Evolutionary conservation across 1,140 invertebrate genomes (phyloP), one percentile per base, ranked within the genome.

Genomic region (Melanaphis sacchari): DNA sequence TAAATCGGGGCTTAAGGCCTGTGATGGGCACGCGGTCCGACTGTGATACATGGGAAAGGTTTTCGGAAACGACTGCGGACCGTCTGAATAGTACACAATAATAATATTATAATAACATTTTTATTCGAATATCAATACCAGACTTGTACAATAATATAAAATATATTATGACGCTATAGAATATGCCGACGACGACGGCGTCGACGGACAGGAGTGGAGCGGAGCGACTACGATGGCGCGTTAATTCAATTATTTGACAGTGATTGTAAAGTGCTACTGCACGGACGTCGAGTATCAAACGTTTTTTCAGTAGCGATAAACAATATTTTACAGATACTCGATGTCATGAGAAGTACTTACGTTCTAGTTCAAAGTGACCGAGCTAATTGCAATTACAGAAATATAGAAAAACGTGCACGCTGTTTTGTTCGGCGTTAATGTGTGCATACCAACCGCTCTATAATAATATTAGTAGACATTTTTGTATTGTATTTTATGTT

Each of bases 1-100:
- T 59, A 90, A 90, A 90, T 90, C 88, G 88, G 88, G 49, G 52
- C 46, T 89, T 52, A 54, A 89, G 52, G 43, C 38, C 49, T 38
- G 36, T 3, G 87, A 41, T 24, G n/a, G 87, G 52, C 49, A 15
- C 85, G 85, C 6, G 84, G 84, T 85, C 41, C 41, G 38, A 26
- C 38, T 2, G 38, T 26, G 24, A 41, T 26, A 11, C 36, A 85
- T 43, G 84, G 43, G 43, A 88, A 88, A 46, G 41, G 85, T n/a
- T 88, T 36, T 46, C 31, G 31, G 24, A 2, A 87, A 87, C 43
- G 43, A 41, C 24, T 11, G 22, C 8, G 36, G 8, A 38, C 81
- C 82, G 82, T 41, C 41, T 24, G 82, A 84, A 41, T 84, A 82
- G 2, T 31, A 4, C 38, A 4, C 40, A 40, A 85, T 26, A n/a